Evolutionary conservation across 2,113 vertebrate species (phyloP).

Genomic region (Cyanoramphus novaezelandiae): DNA sequence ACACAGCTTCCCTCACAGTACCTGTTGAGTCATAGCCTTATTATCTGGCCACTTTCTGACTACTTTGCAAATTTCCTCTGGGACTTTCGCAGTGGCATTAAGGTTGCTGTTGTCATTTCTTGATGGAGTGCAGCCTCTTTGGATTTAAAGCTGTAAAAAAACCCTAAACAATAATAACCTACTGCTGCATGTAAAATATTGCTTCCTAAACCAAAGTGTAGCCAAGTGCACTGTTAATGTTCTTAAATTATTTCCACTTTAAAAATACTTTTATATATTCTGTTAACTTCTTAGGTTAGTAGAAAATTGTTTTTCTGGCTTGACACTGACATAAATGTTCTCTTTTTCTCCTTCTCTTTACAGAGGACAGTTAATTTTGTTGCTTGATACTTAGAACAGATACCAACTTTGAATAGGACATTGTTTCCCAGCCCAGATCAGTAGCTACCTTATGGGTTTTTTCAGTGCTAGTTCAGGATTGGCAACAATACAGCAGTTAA

Average conservation of each 20-base stretch:
- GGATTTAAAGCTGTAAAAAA: slow-evolving; percentile 14
- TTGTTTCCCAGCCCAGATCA: slow-evolving; percentile 73
- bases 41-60: not conserved
- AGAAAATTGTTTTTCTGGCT: slow-evolving; percentile 55
- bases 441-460: slow-evolving; percentile 58
- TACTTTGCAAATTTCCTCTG: not conserved
- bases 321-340: not conserved
- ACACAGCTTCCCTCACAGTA: not conserved
- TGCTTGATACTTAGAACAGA: slow-evolving; percentile 75
- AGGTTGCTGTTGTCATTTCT: not conserved
- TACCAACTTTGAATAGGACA: slow-evolving; percentile 68
- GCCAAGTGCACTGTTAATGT: slow-evolving; percentile 46
- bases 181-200: slow-evolving; percentile 54
- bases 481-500: not conserved
- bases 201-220: slow-evolving; percentile 48
- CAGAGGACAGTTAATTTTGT: slow-evolving; percentile 29
- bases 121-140: slow-evolving; percentile 7
- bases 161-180: not conserved
- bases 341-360: not conserved
- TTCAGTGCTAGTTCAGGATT: slow-evolving; percentile 1
- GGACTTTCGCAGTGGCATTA: not conserved
- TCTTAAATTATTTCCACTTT: slow-evolving; percentile 58
- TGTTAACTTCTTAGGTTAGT: slow-evolving; percentile 37
- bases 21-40: not conserved
- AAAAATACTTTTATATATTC: slow-evolving; percentile 53